Evolutionary conservation across 2,888 invertebrate genomes (phyloP), one percentile per base, ranked within the genome.

Genomic region (Drosophila birchii): DNA sequence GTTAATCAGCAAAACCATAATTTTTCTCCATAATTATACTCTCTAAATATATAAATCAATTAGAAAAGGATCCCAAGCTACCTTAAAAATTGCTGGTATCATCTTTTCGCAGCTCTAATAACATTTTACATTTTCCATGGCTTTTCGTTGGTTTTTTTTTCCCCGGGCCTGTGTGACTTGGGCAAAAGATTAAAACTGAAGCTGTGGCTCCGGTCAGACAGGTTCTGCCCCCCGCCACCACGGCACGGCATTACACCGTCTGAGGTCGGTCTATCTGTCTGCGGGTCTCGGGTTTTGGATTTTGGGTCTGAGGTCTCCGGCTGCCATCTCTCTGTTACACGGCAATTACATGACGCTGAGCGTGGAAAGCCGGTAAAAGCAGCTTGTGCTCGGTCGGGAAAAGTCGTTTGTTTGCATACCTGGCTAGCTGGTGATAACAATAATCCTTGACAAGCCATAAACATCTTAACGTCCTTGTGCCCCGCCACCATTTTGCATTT

Each of bases 401-500:
- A 51, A 51, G 36, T 49, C 68, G 73, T 67, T 62, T 84, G 89
- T 86, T 86, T 88, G 89, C 88, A 88, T 88, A 86, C 86, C 86
- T 86, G 86, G 89, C 88, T 78, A 79, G 74, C 86, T 79, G 89
- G 79, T 83, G 86, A 86, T 86, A 86, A 86, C 89, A 86, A 86
- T 86, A 86, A 86, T 89, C 86, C 86, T 86, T 86, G 86, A 89
- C 86, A 86, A 83, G 81, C 88, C 88, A 86, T 86, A 86, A 86
- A 86, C 89, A 89, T 86, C 89, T 89, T 86, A 84, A 81, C 85
- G 86, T 83, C 76, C 70, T 68, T 59, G 73, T 58, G 55, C 60
- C 60, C 54, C 59, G 63, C 44, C 39, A 34, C 66, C 36, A 43
- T 55, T 56, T 44, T 67, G 67, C 68, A 39, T 47, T 67, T 47